Base-by-base conservation (phyloP, 2,797 vertebrate species). In the Falco biarmicus region DNA sequence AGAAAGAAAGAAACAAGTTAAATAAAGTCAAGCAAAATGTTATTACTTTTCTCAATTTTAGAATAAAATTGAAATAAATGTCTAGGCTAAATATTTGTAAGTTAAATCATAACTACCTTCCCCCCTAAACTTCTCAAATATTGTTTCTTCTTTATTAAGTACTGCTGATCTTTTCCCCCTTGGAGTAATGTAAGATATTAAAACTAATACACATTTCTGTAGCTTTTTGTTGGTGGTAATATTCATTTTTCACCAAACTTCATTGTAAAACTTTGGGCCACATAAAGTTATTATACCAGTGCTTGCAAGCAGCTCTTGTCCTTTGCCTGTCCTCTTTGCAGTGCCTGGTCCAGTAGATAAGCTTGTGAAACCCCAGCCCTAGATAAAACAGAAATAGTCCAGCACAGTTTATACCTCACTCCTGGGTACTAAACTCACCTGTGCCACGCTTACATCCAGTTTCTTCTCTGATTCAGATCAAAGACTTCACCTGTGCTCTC, bases 91-190 rank as follows among this genome's bases (percentile, higher is more conserved):
- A 65, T 1, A 74, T 57, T 65, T 84, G 7, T 6, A 53, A 48
- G 3, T 26, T 39, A 83, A 73, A 54, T 28, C 4, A 5, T 64
- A 41, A 41, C 39, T 39, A 39, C 39, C 39, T 39, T 13, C 39
- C 39, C 39, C 1, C 5, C 1, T 4, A 32, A n/a, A 54, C 4
- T 37, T 84, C 3, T 34, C 5, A 48, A 50, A 16, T 18, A 6
- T 14, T 64, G 65, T 89, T 41, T 13, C 2, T 7, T 78, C 4
- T 29, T 77, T 18, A 6, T 47, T 5, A 69, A 26, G 5, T 59
- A 31, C n/a, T 54, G 60, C 75, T 60, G 1, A 43, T 2, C 2
- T 69, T 74, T 69, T 6, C 6, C 6, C 10, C 5, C 3, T 7
- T 56, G 7, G 8, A 50, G 1, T 56, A 6, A 5, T 64, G 8